A percentile compares a stretch with the other conserved stretches of the same genome.
phyloP scores from a whole-genome alignment of 2,888 invertebrate genomes.

The Melanostoma mellinum region DNA sequence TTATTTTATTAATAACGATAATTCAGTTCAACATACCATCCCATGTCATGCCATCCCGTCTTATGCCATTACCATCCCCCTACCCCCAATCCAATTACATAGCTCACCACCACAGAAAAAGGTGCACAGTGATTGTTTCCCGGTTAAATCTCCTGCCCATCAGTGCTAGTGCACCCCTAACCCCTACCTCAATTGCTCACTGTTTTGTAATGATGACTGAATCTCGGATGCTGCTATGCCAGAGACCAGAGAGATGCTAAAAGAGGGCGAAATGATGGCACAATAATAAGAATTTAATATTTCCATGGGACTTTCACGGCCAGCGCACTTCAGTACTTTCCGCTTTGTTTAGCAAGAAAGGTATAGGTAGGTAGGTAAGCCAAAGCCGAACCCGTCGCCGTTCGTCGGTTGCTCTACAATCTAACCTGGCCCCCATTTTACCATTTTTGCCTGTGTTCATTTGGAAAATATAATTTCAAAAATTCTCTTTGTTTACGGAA shows the following conservation, averaged over 20 bases:
- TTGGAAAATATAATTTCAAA: slow-evolving; percentile 71
- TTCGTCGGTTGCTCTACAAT: slow-evolving; percentile 4
- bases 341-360: slow-evolving; percentile 66
- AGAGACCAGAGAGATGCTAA: slow-evolving; percentile 1
- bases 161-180: neutral
- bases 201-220: slow-evolving; percentile 20
- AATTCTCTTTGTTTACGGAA: slow-evolving; percentile 70
- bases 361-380: slow-evolving; percentile 14
- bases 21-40: slow-evolving; percentile 60
- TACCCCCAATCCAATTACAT: slow-evolving; percentile 25
- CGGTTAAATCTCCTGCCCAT: slow-evolving; percentile 24
- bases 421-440: no score
- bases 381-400: neutral
- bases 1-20: slow-evolving; percentile 69
- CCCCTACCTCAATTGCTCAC: slow-evolving; percentile 5
- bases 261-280: slow-evolving; percentile 53
- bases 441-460: slow-evolving; percentile 52
- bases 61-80: neutral
- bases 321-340: slow-evolving; percentile 65
- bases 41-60: no score
- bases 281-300: slow-evolving; percentile 73
- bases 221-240: slow-evolving; percentile 8
- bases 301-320: slow-evolving; percentile 70
- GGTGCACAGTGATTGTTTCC: slow-evolving; percentile 66
- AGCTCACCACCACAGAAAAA: slow-evolving; percentile 47